Evolutionary conservation across 2,888 invertebrate genomes (phyloP).

Genomic region (Nebria brevicollis): DNA sequence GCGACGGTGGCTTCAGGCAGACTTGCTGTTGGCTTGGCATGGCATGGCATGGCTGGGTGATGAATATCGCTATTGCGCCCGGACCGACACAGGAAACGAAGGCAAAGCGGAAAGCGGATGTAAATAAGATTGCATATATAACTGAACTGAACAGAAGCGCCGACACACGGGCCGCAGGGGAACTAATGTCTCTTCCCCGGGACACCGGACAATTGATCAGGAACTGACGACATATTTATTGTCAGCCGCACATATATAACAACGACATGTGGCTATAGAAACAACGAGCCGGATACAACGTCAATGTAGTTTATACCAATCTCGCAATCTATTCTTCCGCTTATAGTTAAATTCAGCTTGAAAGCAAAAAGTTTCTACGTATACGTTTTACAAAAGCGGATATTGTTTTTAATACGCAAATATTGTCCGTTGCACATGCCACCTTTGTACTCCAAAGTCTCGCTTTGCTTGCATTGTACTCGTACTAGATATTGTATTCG

Average conservation of each 20-base stretch:
- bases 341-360: neutral
- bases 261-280: constrained; percentile 32
- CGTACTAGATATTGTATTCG: neutral
- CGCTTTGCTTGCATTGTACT: neutral
- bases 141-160: constrained; percentile 36
- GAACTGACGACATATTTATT: constrained; percentile 45
- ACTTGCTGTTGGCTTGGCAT: neutral
- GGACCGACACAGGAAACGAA: constrained; percentile 28
- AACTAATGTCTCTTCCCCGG: constrained; percentile 40
- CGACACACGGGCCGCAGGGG: constrained; percentile 41
- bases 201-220: constrained; percentile 44
- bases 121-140: constrained; percentile 47
- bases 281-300: neutral
- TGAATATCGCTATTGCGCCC: constrained; percentile 36
- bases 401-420: too few relatives aligned
- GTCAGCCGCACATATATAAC: constrained; percentile 38
- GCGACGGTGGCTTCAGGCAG: neutral
- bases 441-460: neutral
- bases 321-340: neutral
- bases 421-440: neutral
- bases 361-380: neutral
- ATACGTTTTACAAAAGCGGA: too few relatives aligned
- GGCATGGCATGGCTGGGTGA: constrained; percentile 14
- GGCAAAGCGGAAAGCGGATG: constrained; percentile 36
- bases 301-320: neutral